Evolutionary conservation across 2,888 invertebrate genomes (phyloP).

Genomic region (Alsophila aescularia): DNA sequence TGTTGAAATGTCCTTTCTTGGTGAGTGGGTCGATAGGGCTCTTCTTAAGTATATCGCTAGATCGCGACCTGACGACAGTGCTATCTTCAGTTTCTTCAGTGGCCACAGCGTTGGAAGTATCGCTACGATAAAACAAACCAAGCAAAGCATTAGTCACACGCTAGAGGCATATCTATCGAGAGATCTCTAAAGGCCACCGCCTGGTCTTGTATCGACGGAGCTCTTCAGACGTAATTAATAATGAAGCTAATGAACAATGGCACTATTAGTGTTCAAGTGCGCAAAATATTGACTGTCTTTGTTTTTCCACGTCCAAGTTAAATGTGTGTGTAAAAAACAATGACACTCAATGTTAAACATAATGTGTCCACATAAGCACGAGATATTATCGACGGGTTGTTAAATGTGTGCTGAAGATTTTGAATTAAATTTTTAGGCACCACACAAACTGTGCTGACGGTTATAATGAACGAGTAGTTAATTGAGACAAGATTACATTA

Average conservation of each 20-base stretch:
- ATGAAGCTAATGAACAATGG: slow-evolving; percentile 81
- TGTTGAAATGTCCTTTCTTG: slow-evolving; percentile 89
- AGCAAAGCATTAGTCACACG: slow-evolving; percentile 85
- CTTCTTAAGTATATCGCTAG: slow-evolving; percentile 91
- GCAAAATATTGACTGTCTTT: slow-evolving; percentile 72
- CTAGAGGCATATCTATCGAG: slow-evolving; percentile 77
- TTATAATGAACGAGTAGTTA: slow-evolving; percentile 58
- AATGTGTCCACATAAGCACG: slow-evolving; percentile 81
- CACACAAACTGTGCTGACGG: slow-evolving; percentile 77
- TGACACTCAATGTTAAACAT: slow-evolving; percentile 74
- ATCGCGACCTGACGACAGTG: slow-evolving; percentile 87
- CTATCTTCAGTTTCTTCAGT: slow-evolving; percentile 81
- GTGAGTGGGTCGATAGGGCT: slow-evolving; percentile 83
- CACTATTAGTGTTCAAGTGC: slow-evolving; percentile 82
- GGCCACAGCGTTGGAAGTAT: slow-evolving; percentile 80
- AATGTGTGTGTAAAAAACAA: slow-evolving; percentile 58
- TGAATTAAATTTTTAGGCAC: slow-evolving; percentile 68
- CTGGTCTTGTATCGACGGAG: slow-evolving; percentile 77
- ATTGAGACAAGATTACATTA: slow-evolving; percentile 74
- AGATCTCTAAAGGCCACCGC: slow-evolving; percentile 67
- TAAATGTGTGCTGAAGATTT: slow-evolving; percentile 77
- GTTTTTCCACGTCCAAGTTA: slow-evolving; percentile 44
- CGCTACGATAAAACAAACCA: slow-evolving; percentile 84
- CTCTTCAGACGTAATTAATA: slow-evolving; percentile 71
- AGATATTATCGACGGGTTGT: slow-evolving; percentile 73